Conservation (phyloP, 2,888 invertebrate genomes). For the Rhynchonema sp. region DNA sequence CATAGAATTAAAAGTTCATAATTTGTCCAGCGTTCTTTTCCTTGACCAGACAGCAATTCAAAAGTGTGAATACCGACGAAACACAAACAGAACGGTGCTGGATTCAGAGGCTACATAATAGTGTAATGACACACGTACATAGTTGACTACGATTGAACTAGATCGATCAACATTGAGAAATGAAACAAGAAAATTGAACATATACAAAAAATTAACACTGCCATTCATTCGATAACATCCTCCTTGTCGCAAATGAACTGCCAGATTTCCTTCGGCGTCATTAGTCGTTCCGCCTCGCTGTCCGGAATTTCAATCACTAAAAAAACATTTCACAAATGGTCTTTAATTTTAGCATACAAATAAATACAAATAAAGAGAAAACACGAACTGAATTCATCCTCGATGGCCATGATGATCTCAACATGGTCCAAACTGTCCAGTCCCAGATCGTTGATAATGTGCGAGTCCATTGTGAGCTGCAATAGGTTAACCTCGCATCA, state of each 20-base stretch:
- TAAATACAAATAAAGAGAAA: not conserved
- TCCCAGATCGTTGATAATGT: conserved; percentile 90
- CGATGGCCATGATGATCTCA: conserved; percentile 98
- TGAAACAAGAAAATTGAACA: no score
- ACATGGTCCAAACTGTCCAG: conserved; percentile 96
- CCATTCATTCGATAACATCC: conserved; percentile 30
- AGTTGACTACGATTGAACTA: no score
- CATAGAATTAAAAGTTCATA: no score
- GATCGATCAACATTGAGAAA: no score
- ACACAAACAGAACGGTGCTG: no score
- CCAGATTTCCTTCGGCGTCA: conserved; percentile 73
- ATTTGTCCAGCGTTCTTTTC: no score
- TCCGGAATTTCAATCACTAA: conserved; percentile 90
- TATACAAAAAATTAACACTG: no score
- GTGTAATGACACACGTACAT: no score
- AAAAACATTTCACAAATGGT: no score
- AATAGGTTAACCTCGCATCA: not conserved
- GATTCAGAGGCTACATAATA: no score
- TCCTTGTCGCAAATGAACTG: conserved; percentile 76
- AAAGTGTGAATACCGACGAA: no score
- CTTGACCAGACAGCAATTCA: no score
- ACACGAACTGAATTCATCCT: conserved; percentile 75
- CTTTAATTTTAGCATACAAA: not conserved
- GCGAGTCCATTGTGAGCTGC: conserved; percentile 70
- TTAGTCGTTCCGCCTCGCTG: conserved; percentile 72